These are phyloP conservation scores for Melanerpes formicivorus DNA, from an alignment of 2,113 vertebrate genomes.

Conservation along the genomic window DNA sequence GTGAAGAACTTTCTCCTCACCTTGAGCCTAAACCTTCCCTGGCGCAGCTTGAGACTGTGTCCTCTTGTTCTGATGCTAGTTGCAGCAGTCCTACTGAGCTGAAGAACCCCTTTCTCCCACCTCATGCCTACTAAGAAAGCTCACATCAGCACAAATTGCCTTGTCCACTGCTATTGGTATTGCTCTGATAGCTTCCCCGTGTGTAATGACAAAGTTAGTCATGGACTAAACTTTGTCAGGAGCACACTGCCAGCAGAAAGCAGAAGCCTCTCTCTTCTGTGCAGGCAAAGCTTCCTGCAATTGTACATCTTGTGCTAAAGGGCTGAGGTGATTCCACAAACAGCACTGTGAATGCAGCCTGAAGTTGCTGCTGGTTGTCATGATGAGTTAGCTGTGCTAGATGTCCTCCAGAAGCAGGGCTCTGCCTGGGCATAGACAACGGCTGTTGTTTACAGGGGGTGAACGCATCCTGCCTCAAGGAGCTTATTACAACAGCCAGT, in stretches of 20 bases:
- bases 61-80: no score
- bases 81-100: neutral
- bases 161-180: neutral
- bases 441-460: conserved; percentile 1
- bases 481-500: conserved; percentile 16
- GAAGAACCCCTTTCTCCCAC: neutral
- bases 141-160: neutral
- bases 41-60: no score
- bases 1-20: no score
- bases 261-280: neutral
- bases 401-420: conserved; percentile 14
- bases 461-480: neutral
- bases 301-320: conserved; percentile 11
- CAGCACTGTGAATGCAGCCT: conserved; percentile 47
- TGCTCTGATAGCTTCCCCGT: neutral
- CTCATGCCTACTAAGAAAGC: neutral
- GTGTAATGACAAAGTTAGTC: neutral
- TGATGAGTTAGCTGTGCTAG: conserved; percentile 55
- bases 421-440: conserved; percentile 25
- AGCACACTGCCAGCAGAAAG: fast-evolving
- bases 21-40: no score
- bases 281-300: neutral
- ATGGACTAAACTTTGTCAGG: neutral
- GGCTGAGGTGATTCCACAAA: conserved; percentile 34
- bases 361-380: conserved; percentile 65